Percentiles rank a stretch among this genome's conserved stretches.
Evolutionary conservation across 2,797 vertebrate species (phyloP).

Genomic region (Artibeus lituratus): DNA sequence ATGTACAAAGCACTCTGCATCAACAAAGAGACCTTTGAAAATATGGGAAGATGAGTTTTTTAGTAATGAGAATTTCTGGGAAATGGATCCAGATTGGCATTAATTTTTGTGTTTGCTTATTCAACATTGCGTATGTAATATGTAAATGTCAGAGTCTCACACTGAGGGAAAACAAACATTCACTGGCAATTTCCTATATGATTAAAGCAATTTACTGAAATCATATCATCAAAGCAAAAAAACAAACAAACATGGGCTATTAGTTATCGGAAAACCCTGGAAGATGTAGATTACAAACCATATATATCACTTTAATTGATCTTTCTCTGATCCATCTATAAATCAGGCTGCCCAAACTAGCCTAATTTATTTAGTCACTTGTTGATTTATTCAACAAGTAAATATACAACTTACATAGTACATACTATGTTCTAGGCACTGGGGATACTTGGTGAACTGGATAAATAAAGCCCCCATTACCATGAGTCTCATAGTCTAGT

Average conservation of each 20-base stretch:
- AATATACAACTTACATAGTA: background rate
- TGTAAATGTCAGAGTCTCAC: background rate
- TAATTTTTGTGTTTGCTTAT: background rate
- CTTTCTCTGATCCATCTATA: background rate
- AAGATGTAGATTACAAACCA: background rate
- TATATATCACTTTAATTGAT: background rate
- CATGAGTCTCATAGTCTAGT: background rate
- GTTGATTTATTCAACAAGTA: background rate
- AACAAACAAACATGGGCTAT: conserved; percentile 25
- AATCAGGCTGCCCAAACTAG: background rate
- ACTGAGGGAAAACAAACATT: conserved; percentile 55
- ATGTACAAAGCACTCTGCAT: background rate
- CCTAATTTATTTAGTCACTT: background rate
- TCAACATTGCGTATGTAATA: conserved; percentile 25
- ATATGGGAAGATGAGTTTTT: background rate
- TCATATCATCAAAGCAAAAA: conserved; percentile 60
- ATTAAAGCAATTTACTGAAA: conserved; percentile 57
- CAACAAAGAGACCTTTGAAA: background rate
- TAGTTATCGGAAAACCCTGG: conserved; percentile 49
- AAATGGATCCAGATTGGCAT: background rate
- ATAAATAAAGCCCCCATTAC: background rate
- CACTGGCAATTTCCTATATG: conserved; percentile 44
- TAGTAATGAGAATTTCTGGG: background rate
- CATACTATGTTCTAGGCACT: background rate
- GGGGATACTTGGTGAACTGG: background rate